Evolutionary conservation across 2,113 vertebrate species (phyloP).

Genomic region (Hemiprocne comata): DNA sequence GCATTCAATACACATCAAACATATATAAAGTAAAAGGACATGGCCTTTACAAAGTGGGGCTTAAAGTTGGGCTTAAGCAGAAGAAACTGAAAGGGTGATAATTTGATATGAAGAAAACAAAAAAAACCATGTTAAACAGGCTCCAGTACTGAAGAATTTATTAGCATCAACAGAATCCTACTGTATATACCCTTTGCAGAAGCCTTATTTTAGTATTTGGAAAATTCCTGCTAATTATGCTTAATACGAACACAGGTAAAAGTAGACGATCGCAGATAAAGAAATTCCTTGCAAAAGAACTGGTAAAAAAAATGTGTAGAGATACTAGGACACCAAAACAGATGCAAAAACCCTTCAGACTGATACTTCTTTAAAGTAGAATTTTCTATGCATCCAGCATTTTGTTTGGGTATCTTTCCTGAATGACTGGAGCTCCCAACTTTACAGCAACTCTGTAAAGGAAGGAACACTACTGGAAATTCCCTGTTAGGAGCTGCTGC

Average conservation of each 20-base stretch:
- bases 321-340: background rate
- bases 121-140: background rate
- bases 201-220: background rate
- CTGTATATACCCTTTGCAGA: background rate
- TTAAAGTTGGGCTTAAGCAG: background rate
- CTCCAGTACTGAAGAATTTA: background rate
- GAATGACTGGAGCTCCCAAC: background rate
- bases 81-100: slow-evolving; percentile 18
- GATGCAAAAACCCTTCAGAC: background rate
- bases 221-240: background rate
- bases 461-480: background rate
- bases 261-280: background rate
- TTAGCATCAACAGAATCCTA: background rate
- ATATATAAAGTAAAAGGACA: slow-evolving; percentile 16
- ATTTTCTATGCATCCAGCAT: background rate
- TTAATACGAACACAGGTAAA: background rate
- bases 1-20: background rate
- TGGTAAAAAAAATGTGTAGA: background rate
- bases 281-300: background rate
- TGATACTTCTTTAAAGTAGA: background rate
- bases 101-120: background rate
- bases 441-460: background rate
- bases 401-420: background rate
- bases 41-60: background rate
- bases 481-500: background rate